A percentile compares a stretch with the other conserved stretches of the same genome.
These are phyloP conservation scores for Ctena decussata DNA, from an alignment of 2,888 invertebrate genomes.

Conservation along the genomic window DNA sequence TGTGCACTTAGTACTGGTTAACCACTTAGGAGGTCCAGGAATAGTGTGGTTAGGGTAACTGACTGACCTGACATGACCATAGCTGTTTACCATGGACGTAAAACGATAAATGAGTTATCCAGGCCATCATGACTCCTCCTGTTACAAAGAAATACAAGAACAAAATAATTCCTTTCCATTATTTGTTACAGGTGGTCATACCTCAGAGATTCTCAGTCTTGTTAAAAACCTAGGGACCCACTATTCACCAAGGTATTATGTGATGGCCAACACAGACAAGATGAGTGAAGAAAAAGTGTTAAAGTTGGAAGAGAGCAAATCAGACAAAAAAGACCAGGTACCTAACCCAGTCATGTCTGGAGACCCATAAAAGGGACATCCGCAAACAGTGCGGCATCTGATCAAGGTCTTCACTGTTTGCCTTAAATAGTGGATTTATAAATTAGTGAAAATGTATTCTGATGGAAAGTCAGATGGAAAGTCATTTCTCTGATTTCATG, in stretches of 20 bases:
- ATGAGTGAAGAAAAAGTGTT: constrained; percentile 92
- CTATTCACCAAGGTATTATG: constrained; percentile 92
- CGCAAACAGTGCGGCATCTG: background rate
- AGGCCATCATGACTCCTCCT: too few relatives aligned
- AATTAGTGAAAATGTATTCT: too few relatives aligned
- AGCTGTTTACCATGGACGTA: too few relatives aligned
- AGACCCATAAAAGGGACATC: background rate
- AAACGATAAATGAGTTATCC: background rate
- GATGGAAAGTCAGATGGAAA: too few relatives aligned
- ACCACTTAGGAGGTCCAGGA: too few relatives aligned
- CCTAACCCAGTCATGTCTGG: background rate
- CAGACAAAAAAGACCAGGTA: background rate
- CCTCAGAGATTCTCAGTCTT: constrained; percentile 96
- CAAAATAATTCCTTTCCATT: too few relatives aligned
- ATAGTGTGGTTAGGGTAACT: too few relatives aligned
- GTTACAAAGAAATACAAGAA: too few relatives aligned
- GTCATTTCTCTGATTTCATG: too few relatives aligned
- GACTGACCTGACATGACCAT: too few relatives aligned
- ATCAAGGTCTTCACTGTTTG: background rate
- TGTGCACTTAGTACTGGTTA: too few relatives aligned
- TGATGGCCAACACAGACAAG: constrained; percentile 93
- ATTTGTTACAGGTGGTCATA: constrained; percentile 92
- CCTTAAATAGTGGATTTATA: too few relatives aligned
- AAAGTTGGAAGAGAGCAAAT: constrained; percentile 64
- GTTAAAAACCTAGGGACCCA: constrained; percentile 89